Percentiles rank a stretch among this genome's conserved stretches.
phyloP scores from a whole-genome alignment of 2,113 vertebrate species.

The Epinephelus lanceolatus region DNA sequence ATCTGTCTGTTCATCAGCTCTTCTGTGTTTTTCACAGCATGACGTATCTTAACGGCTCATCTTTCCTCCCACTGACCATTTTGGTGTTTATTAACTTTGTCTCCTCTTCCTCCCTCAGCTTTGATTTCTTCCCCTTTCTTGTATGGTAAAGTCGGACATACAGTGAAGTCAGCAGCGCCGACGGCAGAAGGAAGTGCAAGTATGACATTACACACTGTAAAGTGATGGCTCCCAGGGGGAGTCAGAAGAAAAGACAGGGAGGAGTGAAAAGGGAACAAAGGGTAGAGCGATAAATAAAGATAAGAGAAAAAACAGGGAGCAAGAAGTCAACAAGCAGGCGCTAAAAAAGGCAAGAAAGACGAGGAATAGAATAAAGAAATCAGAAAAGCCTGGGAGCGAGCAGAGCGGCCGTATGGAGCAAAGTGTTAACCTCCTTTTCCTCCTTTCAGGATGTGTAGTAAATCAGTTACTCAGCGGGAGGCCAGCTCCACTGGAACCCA shows the following conservation, averaged over 20 bases:
- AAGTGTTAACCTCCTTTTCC: constrained; percentile 14
- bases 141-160: neutral
- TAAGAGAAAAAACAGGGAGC: neutral
- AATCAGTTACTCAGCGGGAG: constrained; percentile 43
- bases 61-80: too few relatives aligned
- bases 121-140: neutral
- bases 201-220: neutral
- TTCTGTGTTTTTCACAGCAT: neutral
- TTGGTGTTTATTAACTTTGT: neutral
- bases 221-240: constrained; percentile 4
- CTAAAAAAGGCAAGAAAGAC: constrained; percentile 8
- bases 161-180: constrained; percentile 7
- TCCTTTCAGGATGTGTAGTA: constrained; percentile 31
- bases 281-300: constrained; percentile 12
- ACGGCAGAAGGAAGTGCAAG: neutral
- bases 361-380: constrained; percentile 13
- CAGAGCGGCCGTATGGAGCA: neutral
- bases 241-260: neutral
- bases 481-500: constrained; percentile 43
- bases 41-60: too few relatives aligned
- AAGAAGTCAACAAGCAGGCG: neutral
- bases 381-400: constrained; percentile 34
- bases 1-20: neutral
- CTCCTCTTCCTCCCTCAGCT: neutral
- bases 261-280: neutral